A percentile compares a stretch with the other conserved stretches of the same genome.
Conservation (phyloP, 2,113 vertebrate species). For the Hydropotes inermis region DNA sequence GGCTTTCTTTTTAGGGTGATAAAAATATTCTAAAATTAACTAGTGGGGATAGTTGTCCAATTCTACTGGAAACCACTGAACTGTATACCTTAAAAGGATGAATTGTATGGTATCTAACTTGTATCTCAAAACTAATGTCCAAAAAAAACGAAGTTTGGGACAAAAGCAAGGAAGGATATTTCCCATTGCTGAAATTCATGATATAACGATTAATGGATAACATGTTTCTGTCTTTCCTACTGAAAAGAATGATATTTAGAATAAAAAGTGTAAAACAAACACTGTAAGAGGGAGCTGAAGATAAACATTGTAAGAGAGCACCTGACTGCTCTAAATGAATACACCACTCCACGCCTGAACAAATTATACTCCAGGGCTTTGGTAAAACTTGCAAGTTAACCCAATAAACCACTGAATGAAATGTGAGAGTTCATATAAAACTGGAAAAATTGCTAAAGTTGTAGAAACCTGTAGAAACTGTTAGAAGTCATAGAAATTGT, state of each 20-base stretch:
- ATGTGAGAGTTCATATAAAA: background rate
- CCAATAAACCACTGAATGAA: background rate
- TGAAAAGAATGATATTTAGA: slow-evolving; percentile 21
- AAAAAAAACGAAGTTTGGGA: background rate
- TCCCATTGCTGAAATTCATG: background rate
- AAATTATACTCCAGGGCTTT: background rate
- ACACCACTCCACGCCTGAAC: background rate
- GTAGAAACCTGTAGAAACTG: background rate
- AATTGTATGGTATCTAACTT: background rate
- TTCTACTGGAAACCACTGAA: background rate
- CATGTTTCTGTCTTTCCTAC: background rate
- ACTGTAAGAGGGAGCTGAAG: slow-evolving; percentile 36
- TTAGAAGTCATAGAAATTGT: background rate
- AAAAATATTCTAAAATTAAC: slow-evolving; percentile 7
- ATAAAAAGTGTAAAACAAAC: slow-evolving; percentile 54
- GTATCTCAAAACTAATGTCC: background rate
- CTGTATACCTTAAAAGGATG: background rate
- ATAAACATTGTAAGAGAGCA: slow-evolving; percentile 11
- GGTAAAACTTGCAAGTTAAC: slow-evolving; percentile 37
- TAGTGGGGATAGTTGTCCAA: background rate
- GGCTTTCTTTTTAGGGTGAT: slow-evolving; percentile 9
- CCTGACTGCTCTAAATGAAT: slow-evolving; percentile 33
- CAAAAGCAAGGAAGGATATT: background rate
- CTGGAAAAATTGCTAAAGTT: background rate
- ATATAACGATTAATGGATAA: slow-evolving; percentile 5